These are phyloP conservation scores for Leptinotarsa lineolata DNA, from an alignment of 1,140 invertebrate genomes.

Conservation along the genomic window DNA sequence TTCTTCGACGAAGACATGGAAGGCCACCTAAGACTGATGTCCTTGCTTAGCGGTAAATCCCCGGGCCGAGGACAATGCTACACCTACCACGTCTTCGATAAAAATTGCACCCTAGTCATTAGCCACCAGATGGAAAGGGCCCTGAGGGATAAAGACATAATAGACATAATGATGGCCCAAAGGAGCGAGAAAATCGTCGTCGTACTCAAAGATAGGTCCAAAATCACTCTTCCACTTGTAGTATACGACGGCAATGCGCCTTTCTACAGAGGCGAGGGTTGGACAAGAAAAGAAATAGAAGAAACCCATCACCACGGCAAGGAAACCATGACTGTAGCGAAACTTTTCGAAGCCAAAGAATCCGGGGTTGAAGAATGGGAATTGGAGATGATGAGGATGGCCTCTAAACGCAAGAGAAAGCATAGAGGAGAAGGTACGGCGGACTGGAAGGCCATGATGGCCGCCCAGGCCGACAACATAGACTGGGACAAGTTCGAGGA, in stretches of 20 bases:
- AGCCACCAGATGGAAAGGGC: conserved; percentile 74
- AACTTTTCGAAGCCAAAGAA: conserved; percentile 79
- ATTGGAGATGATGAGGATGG: conserved; percentile 53
- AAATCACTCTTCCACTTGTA: conserved; percentile 70
- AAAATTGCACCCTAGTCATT: conserved; percentile 72
- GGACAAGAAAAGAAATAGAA: conserved; percentile 66
- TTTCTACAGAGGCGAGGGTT: conserved; percentile 64
- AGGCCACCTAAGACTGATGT: conserved; percentile 63
- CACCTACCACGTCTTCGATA: conserved; percentile 70
- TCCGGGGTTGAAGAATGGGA: conserved; percentile 65
- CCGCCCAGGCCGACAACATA: conserved; percentile 47
- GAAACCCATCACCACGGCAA: conserved; percentile 62
- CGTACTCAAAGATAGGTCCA: conserved; percentile 70
- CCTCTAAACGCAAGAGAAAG: conserved; percentile 51
- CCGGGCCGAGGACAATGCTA: conserved; percentile 53
- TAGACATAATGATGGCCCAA: conserved; percentile 74
- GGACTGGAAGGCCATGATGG: conserved; percentile 52
- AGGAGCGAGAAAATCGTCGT: conserved; percentile 73
- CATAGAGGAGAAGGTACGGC: conserved; percentile 53
- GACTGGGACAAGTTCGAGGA: conserved; percentile 56
- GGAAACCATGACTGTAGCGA: conserved; percentile 66
- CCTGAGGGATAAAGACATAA: conserved; percentile 75
- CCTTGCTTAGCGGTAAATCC: conserved; percentile 61
- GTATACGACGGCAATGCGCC: conserved; percentile 65
- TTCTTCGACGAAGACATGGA: conserved; percentile 70